Conservation (phyloP, 2,113 vertebrate genomes). For the Albula goreensis region DNA sequence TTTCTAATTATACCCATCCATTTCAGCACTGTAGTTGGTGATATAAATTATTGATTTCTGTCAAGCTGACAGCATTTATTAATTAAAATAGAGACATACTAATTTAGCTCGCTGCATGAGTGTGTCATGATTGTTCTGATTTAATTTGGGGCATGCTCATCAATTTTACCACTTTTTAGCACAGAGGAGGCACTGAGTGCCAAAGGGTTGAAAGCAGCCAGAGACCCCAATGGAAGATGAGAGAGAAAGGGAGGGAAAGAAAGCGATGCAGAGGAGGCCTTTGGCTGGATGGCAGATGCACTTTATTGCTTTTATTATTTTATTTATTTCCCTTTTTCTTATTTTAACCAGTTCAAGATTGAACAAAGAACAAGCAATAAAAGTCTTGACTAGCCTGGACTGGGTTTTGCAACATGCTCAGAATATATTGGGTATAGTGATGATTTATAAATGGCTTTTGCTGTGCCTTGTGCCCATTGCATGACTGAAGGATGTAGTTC, state of each 20-base stretch:
- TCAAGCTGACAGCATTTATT: slow-evolving; percentile 59
- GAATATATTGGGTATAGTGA: background rate
- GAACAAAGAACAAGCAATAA: background rate
- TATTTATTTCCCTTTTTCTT: background rate
- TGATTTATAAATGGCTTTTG: slow-evolving; percentile 5
- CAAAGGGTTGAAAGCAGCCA: background rate
- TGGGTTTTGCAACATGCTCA: background rate
- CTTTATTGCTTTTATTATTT: background rate
- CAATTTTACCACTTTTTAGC: slow-evolving; percentile 57
- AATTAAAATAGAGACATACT: slow-evolving; percentile 67
- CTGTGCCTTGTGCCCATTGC: slow-evolving; percentile 19
- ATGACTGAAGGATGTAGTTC: slow-evolving; percentile 8
- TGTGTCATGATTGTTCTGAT: slow-evolving; percentile 58
- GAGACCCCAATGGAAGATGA: background rate
- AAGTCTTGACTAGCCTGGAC: background rate
- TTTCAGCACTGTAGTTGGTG: slow-evolving; percentile 52
- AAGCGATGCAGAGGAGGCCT: background rate
- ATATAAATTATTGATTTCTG: slow-evolving; percentile 63
- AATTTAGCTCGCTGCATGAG: slow-evolving; percentile 59
- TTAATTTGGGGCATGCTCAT: slow-evolving; percentile 62
- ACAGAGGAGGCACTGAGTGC: slow-evolving; percentile 21
- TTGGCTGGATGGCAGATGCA: background rate
- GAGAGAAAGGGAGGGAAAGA: background rate
- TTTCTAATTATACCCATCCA: slow-evolving; percentile 62
- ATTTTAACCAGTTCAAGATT: background rate